phyloP scores from a whole-genome alignment of 2,888 invertebrate species.

The Heterodera filipjevi region DNA sequence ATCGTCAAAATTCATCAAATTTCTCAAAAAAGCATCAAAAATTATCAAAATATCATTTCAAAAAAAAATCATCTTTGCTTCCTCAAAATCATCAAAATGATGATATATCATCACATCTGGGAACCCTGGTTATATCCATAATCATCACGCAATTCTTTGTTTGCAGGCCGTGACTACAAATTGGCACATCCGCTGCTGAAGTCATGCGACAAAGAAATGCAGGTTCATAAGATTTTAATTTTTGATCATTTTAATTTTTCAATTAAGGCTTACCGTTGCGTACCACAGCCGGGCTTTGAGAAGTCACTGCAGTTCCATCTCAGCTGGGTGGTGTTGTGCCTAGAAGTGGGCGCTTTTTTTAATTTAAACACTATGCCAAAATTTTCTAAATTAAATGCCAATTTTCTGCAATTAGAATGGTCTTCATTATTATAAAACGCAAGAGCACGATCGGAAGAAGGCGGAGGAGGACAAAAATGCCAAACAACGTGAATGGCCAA shows the following conservation, averaged over 20 bases:
- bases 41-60: too few species aligned
- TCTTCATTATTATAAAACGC: slow-evolving; percentile 41
- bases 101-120: too few species aligned
- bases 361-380: not conserved
- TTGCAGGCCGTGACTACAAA: slow-evolving; percentile 77
- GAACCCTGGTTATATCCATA: too few species aligned
- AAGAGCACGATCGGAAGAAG: slow-evolving; percentile 42
- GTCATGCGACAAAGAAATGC: slow-evolving; percentile 87
- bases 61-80: too few species aligned
- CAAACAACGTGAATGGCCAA: slow-evolving; percentile 30
- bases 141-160: too few species aligned
- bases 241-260: not conserved
- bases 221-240: slow-evolving; percentile 67
- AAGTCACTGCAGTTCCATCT: slow-evolving; percentile 64
- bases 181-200: slow-evolving; percentile 84
- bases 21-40: too few species aligned
- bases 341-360: slow-evolving; percentile 73
- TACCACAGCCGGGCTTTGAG: slow-evolving; percentile 71
- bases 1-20: too few species aligned
- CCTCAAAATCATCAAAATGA: too few species aligned
- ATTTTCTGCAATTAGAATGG: slow-evolving; percentile 40
- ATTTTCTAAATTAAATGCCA: not conserved
- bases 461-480: slow-evolving; percentile 40
- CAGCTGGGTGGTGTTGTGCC: slow-evolving; percentile 79
- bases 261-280: slow-evolving; percentile 76